Conservation (phyloP, 64 coral and sea anemone species). For the Montipora capricornis region DNA sequence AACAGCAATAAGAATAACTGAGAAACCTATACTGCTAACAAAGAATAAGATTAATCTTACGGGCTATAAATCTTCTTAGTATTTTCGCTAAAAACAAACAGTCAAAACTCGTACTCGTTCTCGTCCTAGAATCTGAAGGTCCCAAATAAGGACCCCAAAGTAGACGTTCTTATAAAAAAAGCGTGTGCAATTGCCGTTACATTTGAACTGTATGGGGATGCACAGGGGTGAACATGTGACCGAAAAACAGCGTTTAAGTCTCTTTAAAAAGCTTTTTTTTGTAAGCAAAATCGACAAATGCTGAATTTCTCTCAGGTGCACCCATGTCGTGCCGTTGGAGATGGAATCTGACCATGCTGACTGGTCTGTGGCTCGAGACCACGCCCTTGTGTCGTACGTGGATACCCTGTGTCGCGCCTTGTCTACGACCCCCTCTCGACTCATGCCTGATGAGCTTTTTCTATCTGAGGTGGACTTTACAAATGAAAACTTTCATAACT, state of each 20-base stretch:
- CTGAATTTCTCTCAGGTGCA: constrained; percentile 64
- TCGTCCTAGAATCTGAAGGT: too few relatives aligned
- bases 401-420: constrained; percentile 77
- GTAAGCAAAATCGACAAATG: background rate
- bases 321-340: constrained; percentile 70
- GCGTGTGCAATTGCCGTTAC: too few relatives aligned
- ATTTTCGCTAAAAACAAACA: too few relatives aligned
- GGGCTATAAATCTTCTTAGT: too few relatives aligned
- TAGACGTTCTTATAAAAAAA: too few relatives aligned
- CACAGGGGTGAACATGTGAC: too few relatives aligned
- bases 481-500: constrained; percentile 49
- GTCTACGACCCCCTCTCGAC: constrained; percentile 84
- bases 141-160: too few relatives aligned
- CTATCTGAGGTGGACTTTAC: constrained; percentile 65
- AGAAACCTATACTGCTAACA: too few relatives aligned
- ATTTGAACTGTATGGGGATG: too few relatives aligned
- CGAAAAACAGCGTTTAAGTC: background rate
- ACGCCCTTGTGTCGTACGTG: constrained; percentile 82
- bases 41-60: too few relatives aligned
- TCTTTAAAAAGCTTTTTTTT: background rate
- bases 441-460: constrained; percentile 86
- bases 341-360: constrained; percentile 83
- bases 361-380: constrained; percentile 89
- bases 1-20: too few relatives aligned
- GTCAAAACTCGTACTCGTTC: too few relatives aligned